Evolutionary conservation across 2,113 vertebrate species (phyloP).

Genomic region (Ceratotherium simum): DNA sequence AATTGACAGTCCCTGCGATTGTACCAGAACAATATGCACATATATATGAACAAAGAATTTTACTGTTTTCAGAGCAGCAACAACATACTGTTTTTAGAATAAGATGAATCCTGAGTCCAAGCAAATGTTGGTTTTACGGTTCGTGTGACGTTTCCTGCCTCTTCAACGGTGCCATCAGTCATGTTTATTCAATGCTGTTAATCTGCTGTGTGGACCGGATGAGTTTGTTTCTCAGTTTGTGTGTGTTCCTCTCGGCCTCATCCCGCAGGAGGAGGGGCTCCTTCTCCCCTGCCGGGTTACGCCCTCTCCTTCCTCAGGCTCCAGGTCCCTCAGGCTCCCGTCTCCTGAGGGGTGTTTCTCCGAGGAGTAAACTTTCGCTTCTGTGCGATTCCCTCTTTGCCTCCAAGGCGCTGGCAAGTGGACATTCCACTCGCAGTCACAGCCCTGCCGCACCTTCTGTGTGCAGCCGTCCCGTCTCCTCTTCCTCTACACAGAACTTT

Average conservation of each 20-base stretch:
- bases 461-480: not conserved
- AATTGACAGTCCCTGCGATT: not conserved
- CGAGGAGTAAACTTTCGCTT: not conserved
- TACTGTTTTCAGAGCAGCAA: not conserved
- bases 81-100: not conserved
- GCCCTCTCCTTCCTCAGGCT: not conserved
- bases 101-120: not conserved
- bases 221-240: not conserved
- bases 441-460: not conserved
- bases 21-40: not conserved
- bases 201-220: not conserved
- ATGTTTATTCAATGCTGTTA: not conserved
- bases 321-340: not conserved
- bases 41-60: not conserved
- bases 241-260: not conserved
- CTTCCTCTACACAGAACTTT: not conserved
- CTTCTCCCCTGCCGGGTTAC: not conserved
- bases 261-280: not conserved
- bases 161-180: not conserved
- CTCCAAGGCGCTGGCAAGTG: not conserved
- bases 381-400: not conserved
- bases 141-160: not conserved
- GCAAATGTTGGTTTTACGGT: not conserved
- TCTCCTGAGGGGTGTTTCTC: not conserved
- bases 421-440: not conserved